A percentile compares a stretch with the other conserved stretches of the same genome.
These are phyloP conservation scores for Sphaeridia pumilis DNA, from an alignment of 2,888 invertebrate genomes.

Conservation along the genomic window DNA sequence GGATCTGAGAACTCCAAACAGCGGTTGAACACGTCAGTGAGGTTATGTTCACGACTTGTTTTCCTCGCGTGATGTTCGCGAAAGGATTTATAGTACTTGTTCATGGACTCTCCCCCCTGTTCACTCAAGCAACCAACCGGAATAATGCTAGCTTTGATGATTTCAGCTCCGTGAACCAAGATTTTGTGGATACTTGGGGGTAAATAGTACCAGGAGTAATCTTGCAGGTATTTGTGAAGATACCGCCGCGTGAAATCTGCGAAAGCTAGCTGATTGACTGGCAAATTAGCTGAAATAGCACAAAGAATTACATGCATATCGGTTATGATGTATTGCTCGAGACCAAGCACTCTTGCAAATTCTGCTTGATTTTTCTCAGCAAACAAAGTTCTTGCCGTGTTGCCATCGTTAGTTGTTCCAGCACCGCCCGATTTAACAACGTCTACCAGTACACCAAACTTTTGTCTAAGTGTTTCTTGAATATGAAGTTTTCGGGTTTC, in stretches of 20 bases:
- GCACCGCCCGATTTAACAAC: not conserved
- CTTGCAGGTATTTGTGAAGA: too few species aligned
- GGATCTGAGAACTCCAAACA: slow-evolving; percentile 1
- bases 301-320: not conserved
- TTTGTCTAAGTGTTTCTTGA: not conserved
- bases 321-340: not conserved
- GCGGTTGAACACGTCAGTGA: slow-evolving; percentile 2
- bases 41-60: not conserved
- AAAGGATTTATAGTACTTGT: not conserved
- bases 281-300: not conserved
- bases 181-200: slow-evolving; percentile 8
- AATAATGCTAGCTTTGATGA: not conserved
- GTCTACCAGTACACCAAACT: not conserved
- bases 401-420: not conserved
- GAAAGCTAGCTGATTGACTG: too few species aligned
- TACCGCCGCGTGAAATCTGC: too few species aligned
- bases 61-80: not conserved
- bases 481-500: slow-evolving; percentile 1
- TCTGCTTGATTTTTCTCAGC: not conserved
- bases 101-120: not conserved
- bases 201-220: slow-evolving; percentile 4
- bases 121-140: slow-evolving; percentile 1
- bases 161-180: slow-evolving; percentile 2
- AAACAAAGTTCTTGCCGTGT: not conserved
- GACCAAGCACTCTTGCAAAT: not conserved